Evolutionary conservation across 2,888 invertebrate genomes (phyloP).

Genomic region (Drosophila lutescens): DNA sequence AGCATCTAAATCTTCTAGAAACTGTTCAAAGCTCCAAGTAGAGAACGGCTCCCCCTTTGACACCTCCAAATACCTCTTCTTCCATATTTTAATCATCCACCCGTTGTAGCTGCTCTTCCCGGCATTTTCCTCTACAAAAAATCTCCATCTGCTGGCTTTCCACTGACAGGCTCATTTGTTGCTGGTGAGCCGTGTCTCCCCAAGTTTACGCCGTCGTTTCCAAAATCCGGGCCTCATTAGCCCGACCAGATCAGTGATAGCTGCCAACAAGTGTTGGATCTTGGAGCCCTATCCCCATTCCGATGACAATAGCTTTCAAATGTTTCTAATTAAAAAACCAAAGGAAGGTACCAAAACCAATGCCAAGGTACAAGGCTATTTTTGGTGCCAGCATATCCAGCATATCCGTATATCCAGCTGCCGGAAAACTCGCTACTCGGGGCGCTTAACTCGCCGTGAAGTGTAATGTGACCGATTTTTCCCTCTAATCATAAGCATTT

Average conservation of each 20-base stretch:
- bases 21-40: background rate
- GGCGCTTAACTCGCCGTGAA: constrained; percentile 68
- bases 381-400: constrained; percentile 18
- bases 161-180: constrained; percentile 72
- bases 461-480: constrained; percentile 64
- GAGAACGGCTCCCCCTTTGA: background rate
- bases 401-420: constrained; percentile 33
- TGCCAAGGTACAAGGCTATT: constrained; percentile 34
- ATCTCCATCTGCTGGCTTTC: constrained; percentile 14
- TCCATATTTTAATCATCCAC: constrained; percentile 24
- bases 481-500: constrained; percentile 77
- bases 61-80: constrained; percentile 1
- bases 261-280: constrained; percentile 71
- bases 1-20: background rate
- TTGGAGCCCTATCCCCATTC: constrained; percentile 13
- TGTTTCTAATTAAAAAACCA: constrained; percentile 76
- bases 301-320: constrained; percentile 76
- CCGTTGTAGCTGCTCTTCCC: constrained; percentile 10
- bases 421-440: constrained; percentile 30
- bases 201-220: constrained; percentile 13
- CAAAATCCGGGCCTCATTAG: constrained; percentile 54
- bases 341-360: constrained; percentile 26
- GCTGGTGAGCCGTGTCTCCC: constrained; percentile 62
- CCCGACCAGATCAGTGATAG: constrained; percentile 67
- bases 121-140: background rate